Evolutionary conservation across 2,888 invertebrate species (phyloP), one percentile per base, ranked within the genome.

Genomic region (Dyspetes luteomarginatus): DNA sequence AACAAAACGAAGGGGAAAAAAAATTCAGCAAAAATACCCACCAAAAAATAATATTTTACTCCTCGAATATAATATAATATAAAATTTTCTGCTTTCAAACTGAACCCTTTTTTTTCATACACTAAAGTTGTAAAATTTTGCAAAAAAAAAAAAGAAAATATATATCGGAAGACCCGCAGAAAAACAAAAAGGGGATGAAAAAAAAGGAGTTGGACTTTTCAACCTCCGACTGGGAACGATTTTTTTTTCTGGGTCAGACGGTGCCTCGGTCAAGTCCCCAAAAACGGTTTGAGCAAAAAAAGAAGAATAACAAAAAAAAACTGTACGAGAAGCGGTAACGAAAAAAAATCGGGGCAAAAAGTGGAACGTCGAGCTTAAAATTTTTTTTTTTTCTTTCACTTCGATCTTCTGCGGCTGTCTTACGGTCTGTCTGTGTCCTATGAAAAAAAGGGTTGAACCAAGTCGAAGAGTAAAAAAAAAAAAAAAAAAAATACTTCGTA

Each of bases 261-360:
- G 62, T 48, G 22, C 45, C 26, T 48, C 19, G 56, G 62, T 52
- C 52, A 28, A 22, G 7, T 24, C n/a, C 26, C 7, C 28, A 15
- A 3, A 67, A 81, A 82, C 72, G 79, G 81, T 81, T 71, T 24
- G 26, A 24, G n/a, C 3, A 58, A 73, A 73, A 76, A 76, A 67
- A 50, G 58, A 48, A 15, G n/a, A 24, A 24, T 56, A 9, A 48
- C 55, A 69, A 64, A 71, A 75, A 56, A 71, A 55, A 68, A n/a
- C 60, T 43, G 79, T 50, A 58, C 28, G 62, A 69, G 50, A 68
- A 64, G 64, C 58, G 48, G 78, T 62, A 64, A 36, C 36, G 17
- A 17, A 60, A 72, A 80, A 83, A 84, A 85, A 86, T 69, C 75
- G 83, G 80, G 78, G 85, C 48, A 87, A 88, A 87, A 88, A 88